Conservation (phyloP, 2,888 invertebrate genomes). For the Diloba caeruleocephala region DNA sequence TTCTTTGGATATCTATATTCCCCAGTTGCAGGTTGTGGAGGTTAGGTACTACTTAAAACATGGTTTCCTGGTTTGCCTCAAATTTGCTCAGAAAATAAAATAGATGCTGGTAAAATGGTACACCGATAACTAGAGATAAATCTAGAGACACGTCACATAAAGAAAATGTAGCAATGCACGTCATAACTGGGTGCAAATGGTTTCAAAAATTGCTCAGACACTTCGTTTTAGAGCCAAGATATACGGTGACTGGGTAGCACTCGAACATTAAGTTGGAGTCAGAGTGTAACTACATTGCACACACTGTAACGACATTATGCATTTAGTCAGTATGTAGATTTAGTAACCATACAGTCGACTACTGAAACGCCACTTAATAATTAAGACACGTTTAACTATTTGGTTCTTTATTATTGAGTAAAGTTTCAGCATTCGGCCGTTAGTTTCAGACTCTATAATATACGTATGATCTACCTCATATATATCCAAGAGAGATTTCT, state of each 20-base stretch:
- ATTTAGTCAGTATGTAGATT: slow-evolving; percentile 33
- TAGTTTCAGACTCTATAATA: too few species aligned
- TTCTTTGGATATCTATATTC: too few species aligned
- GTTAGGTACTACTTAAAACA: too few species aligned
- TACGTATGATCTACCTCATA: too few species aligned
- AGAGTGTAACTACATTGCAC: slow-evolving; percentile 21
- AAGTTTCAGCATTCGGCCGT: too few species aligned
- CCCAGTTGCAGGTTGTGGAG: too few species aligned
- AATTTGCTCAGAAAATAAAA: not conserved
- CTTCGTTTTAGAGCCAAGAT: slow-evolving; percentile 30
- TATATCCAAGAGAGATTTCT: too few species aligned
- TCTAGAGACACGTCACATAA: slow-evolving; percentile 22
- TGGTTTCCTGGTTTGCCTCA: not conserved
- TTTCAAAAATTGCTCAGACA: slow-evolving; percentile 36
- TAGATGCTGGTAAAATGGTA: not conserved
- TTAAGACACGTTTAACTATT: too few species aligned
- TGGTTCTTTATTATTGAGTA: too few species aligned
- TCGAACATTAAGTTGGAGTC: slow-evolving; percentile 25
- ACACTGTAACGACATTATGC: slow-evolving; percentile 32
- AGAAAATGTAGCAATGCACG: slow-evolving; percentile 27
- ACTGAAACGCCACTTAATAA: too few species aligned
- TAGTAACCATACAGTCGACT: slow-evolving; percentile 4
- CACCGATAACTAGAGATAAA: slow-evolving; percentile 9
- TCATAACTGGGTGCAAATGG: slow-evolving; percentile 45
- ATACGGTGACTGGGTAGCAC: slow-evolving; percentile 18